Base-by-base conservation (phyloP, 2,888 invertebrate genomes). In the Ligdia adustata region DNA sequence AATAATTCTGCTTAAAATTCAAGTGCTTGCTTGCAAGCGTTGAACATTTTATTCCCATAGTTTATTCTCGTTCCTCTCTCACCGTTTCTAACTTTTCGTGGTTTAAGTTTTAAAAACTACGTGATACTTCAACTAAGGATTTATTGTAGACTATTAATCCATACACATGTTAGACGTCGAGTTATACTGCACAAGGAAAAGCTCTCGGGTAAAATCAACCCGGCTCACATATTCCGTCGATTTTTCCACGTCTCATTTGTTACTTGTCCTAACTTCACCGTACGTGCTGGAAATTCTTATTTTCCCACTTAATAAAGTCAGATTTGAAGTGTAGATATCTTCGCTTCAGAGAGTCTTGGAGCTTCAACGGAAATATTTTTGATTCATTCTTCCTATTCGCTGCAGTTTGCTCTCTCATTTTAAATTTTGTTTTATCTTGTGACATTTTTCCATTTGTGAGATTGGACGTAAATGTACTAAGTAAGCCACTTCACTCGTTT, bases 241-340 rank as follows among this genome's bases (percentile, higher is more conserved):
- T 84, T 83, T 85, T 81, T 87, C 85, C 66, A 69, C 69, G 79
- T 84, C 82, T 80, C 82, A 82, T 84, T 83, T 82, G 79, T 83
- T 80, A 79, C 78, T 70, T 72, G 72, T 70, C 76, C 75, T 68
- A 77, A 82, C 76, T 79, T 78, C 68, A 53, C 62, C 59, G 58
- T 71, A 79, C 80, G 82, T 82, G 80, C 65, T 62, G 69, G 69
- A 76, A 78, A 78, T 77, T 68, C 64, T 67, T 70, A 73, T 69
- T 68, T 61, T 58, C 53, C 51, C 52, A 66, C 72, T 72, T 72
- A 70, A 72, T 72, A 72, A 67, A 69, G 54, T 60, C 57, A 68
- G 70, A 71, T 72, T 72, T 66, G 60, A 53, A 60, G 54, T 45
- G 57, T 12, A 65, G 66, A 72, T 73, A 70, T 53, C 51, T 48